Evolutionary conservation across 1,140 invertebrate species (phyloP), one percentile per base, ranked within the genome.

Genomic region (Aphaenogaster floridana): DNA sequence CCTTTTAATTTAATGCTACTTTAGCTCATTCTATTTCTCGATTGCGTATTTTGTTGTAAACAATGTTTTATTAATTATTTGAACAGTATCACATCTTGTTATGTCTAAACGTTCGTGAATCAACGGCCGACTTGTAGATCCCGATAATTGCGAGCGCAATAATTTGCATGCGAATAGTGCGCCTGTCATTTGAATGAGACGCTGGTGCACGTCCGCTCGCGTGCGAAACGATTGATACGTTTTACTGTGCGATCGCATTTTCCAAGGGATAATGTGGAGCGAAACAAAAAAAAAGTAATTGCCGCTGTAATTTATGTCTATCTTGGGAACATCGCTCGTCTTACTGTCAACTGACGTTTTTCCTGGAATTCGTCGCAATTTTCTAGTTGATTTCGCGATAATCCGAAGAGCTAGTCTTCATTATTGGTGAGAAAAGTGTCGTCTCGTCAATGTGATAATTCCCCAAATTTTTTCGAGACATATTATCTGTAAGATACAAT

Each of bases 181-280:
- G 63, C n/a, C 50, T 79, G 76, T 86, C 84, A 57, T 39, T 86
- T 86, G 84, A 86, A 86, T 68, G 61, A 85, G 57, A 64, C 54
- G 11, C 76, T 54, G 50, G 11, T 80, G 69, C 50, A 66, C 36
- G 45, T 79, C 28, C 39, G 63, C 13, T 42, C 50, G 74, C 84
- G 63, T 52, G 57, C 57, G 42, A 72, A 39, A 50, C 21, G 72
- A 74, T 71, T 74, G n/a, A 85, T 83, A 72, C 3, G 39, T 42
- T 50, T 85, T 78, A 50, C 34, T 8, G 69, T 21, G 15, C 21
- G 21, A 77, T 45, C 21, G 45, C 8, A 66, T 13, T 72, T 59
- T 36, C 52, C 72, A 59, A 48, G 39, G 28, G 11, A 39, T 15
- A 28, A 15, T 45, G 3, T 78, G 21, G 21, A 81, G 5, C 3